phyloP scores from a whole-genome alignment of 35 echinoderm and acorn worm genomes.

The Stichopus chloronotus region DNA sequence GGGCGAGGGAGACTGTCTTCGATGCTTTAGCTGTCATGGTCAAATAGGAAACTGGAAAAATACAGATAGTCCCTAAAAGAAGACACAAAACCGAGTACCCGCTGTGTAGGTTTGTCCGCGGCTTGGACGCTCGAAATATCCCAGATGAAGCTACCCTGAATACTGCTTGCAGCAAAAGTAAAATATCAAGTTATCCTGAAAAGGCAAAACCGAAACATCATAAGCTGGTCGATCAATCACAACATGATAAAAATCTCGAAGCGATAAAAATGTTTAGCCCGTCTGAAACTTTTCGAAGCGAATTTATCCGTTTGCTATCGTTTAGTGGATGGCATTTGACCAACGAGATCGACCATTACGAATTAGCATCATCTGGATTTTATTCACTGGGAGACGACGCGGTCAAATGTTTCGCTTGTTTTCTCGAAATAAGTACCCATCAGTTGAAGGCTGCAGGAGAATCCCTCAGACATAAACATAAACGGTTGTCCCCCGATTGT shows the following conservation, averaged over 20 bases:
- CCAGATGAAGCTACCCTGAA: neutral
- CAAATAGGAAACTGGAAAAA: slow-evolving; percentile 5
- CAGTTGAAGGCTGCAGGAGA: slow-evolving; percentile 48
- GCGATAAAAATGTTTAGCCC: neutral
- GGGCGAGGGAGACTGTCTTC: slow-evolving; percentile 13
- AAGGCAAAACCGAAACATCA: neutral
- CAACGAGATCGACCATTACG: slow-evolving; percentile 63
- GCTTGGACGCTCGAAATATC: slow-evolving; percentile 4
- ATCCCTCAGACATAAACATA: slow-evolving; percentile 65
- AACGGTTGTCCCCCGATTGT: slow-evolving; percentile 71
- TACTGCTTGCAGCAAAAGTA: neutral
- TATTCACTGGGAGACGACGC: slow-evolving; percentile 57
- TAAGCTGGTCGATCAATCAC: neutral
- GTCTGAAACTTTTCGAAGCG: neutral
- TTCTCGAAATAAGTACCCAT: slow-evolving; percentile 67
- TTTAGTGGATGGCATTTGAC: slow-evolving; percentile 79
- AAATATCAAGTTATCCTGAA: neutral
- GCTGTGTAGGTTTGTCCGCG: slow-evolving; percentile 44
- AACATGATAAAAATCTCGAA: neutral
- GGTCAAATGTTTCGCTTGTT: slow-evolving; percentile 95
- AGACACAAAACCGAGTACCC: slow-evolving; percentile 32
- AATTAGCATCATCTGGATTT: slow-evolving; percentile 79
- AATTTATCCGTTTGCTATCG: slow-evolving; percentile 69
- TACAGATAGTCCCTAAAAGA: neutral
- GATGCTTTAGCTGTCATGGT: slow-evolving; percentile 49